Evolutionary conservation across 2,113 vertebrate genomes (phyloP), one percentile per base, ranked within the genome.

Genomic region (Rhabdomys dilectus): DNA sequence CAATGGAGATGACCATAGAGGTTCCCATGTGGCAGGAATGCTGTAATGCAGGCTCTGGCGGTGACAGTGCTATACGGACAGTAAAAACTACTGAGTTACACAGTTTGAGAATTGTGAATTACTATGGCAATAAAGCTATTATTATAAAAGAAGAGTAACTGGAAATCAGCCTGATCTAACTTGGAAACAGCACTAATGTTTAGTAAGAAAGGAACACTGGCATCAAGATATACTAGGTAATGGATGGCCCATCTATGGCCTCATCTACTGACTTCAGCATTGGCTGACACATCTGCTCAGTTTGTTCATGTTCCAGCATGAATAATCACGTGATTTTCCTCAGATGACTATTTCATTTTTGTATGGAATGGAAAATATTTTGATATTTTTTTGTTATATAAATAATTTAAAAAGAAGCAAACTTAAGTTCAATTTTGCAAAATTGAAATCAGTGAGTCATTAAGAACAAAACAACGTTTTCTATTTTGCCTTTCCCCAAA

Each of bases 391-490:
- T 93, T 96, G 77, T n/a, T 9, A 88, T 2, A 39, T 58, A 45
- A 89, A 93, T 80, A 84, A 73, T 53, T 88, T 22, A 68, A n/a
- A 91, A 76, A 94, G 75, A 72, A 91, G 80, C 89, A 26, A 90
- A 70, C 0, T 70, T 75, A 73, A 36, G 42, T 11, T 42, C 85
- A n/a, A 84, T n/a, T 91, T 89, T 73, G 82, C 53, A 62, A 62
- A 89, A 58, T 76, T 60, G 75, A 45, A 17, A 56, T 10, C 56
- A 84, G 45, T 72, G 64, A 76, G 53, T 94, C 36, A 51, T 87
- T 48, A 73, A 84, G 68, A 2, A 9, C 19, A 26, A 96, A 66
- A 68, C 15, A 70, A 7, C 19, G 19, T 24, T 6, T 12, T 36
- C 48, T 8, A 12, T 15, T 24, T n/a, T 68, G 53, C 7, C 12